Conservation (phyloP, 92 coral and sea anemone genomes). For the Paragorgia papillata region DNA sequence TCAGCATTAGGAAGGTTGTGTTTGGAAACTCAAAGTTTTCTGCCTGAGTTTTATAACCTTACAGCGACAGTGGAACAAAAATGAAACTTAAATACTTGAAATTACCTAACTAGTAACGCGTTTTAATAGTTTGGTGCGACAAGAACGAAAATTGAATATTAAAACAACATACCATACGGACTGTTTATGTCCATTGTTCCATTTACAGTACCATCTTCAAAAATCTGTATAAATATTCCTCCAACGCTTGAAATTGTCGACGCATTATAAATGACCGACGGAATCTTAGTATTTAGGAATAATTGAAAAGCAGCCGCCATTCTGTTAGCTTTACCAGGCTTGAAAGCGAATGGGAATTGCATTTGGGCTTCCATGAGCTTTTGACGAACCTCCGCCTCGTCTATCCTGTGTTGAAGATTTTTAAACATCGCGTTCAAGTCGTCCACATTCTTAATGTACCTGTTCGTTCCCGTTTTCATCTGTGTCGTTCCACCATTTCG, state of each 20-base stretch:
- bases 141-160: too few relatives aligned
- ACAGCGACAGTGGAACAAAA: too few relatives aligned
- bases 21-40: too few relatives aligned
- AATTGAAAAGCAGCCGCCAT: slow-evolving; percentile 23
- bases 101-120: too few relatives aligned
- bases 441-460: not conserved
- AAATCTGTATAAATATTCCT: slow-evolving; percentile 24
- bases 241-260: not conserved
- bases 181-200: slow-evolving; percentile 28
- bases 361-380: slow-evolving; percentile 41
- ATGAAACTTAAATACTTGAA: too few relatives aligned
- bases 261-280: slow-evolving; percentile 10
- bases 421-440: slow-evolving; percentile 11
- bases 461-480: not conserved
- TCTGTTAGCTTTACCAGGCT: not conserved
- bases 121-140: too few relatives aligned
- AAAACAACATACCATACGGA: slow-evolving; percentile 37
- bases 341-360: slow-evolving; percentile 9
- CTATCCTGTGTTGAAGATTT: slow-evolving; percentile 14
- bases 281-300: not conserved
- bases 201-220: slow-evolving; percentile 38
- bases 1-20: too few relatives aligned
- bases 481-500: not conserved
- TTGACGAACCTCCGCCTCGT: slow-evolving; percentile 19
- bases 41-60: too few relatives aligned